These are phyloP conservation scores for Eueremaeus valkanovi DNA, from an alignment of 2,888 invertebrate genomes.

Conservation along the genomic window DNA sequence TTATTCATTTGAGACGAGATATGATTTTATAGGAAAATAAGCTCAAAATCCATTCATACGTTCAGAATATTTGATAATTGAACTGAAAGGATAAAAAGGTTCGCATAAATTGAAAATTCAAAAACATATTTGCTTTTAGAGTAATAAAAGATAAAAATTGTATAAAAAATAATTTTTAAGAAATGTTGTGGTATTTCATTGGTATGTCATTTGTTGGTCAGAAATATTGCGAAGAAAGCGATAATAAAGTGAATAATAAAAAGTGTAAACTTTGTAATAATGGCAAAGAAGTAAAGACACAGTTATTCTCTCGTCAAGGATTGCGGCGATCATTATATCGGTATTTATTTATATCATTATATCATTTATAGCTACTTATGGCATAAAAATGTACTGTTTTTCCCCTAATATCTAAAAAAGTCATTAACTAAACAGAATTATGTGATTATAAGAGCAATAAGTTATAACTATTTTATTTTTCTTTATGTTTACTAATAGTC, in stretches of 20 bases:
- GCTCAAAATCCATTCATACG: no score
- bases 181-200: constrained; percentile 4
- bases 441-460: no score
- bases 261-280: neutral
- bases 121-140: no score
- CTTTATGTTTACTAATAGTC: neutral
- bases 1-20: no score
- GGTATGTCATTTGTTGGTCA: constrained; percentile 5
- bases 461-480: neutral
- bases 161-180: no score
- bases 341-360: neutral
- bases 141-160: no score
- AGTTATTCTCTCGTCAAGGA: neutral
- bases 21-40: no score
- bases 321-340: neutral
- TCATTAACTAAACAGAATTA: no score
- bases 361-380: neutral
- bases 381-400: neutral
- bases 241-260: neutral
- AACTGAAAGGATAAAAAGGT: no score
- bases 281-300: neutral
- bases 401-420: no score
- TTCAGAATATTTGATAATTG: no score
- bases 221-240: neutral
- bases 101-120: no score